phyloP scores from a whole-genome alignment of 2,888 invertebrate genomes.

The Agrochola lota region DNA sequence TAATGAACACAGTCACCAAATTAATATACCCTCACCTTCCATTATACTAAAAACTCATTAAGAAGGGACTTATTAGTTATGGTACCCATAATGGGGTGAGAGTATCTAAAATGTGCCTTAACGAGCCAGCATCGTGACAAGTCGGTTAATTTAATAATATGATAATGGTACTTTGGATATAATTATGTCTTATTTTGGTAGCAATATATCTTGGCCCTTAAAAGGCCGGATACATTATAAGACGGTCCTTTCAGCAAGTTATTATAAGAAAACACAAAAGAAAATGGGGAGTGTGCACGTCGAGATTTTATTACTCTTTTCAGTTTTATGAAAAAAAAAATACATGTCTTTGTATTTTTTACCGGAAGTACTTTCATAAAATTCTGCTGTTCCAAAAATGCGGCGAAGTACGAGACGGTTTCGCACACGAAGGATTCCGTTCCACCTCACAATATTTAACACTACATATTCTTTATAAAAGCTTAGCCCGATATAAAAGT shows the following conservation, averaged over 20 bases:
- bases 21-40: conserved; percentile 14
- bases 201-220: conserved; percentile 46
- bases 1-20: conserved; percentile 9
- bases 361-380: conserved; percentile 12
- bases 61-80: conserved; percentile 52
- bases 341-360: conserved; percentile 7
- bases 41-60: conserved; percentile 54
- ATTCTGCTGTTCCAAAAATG: neutral
- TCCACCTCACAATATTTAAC: too few species aligned
- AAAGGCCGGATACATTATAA: conserved; percentile 43
- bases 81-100: conserved; percentile 55
- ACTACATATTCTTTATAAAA: too few species aligned
- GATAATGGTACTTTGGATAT: conserved; percentile 57
- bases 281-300: conserved; percentile 30
- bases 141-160: conserved; percentile 61
- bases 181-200: conserved; percentile 55
- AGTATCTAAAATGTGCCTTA: conserved; percentile 48
- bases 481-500: too few species aligned
- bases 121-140: conserved; percentile 47
- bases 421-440: too few species aligned
- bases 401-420: too few species aligned
- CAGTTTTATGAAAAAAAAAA: neutral
- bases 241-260: conserved; percentile 46
- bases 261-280: conserved; percentile 49
- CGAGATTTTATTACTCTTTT: conserved; percentile 34